A percentile compares a stretch with the other conserved stretches of the same genome.
These are phyloP conservation scores for Drosophila meridiana DNA, from an alignment of 2,888 invertebrate species.

Conservation along the genomic window DNA sequence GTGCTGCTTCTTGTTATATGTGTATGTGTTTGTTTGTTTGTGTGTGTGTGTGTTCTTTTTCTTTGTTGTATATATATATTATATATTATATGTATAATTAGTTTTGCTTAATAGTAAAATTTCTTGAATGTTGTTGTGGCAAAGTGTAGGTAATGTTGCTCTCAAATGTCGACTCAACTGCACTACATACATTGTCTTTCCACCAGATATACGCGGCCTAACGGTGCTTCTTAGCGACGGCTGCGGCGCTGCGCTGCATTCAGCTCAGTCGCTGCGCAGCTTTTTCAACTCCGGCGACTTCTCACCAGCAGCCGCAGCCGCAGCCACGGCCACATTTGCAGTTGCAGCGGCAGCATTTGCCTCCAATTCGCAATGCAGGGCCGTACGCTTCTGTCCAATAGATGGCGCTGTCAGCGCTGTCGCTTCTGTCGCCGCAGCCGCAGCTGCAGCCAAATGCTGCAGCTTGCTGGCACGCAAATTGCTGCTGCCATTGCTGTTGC, in stretches of 20 bases:
- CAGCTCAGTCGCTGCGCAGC: slow-evolving; percentile 83
- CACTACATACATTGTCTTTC: slow-evolving; percentile 80
- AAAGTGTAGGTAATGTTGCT: slow-evolving; percentile 81
- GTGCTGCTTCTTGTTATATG: slow-evolving; percentile 61
- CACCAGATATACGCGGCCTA: slow-evolving; percentile 68
- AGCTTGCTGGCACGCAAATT: slow-evolving; percentile 65
- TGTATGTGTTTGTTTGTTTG: slow-evolving; percentile 21
- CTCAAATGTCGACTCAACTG: slow-evolving; percentile 67
- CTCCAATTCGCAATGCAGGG: slow-evolving; percentile 69
- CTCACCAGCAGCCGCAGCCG: slow-evolving; percentile 65
- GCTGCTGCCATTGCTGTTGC: slow-evolving; percentile 68
- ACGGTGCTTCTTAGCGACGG: slow-evolving; percentile 9
- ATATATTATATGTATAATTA: slow-evolving; percentile 80
- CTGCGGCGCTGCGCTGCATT: slow-evolving; percentile 7
- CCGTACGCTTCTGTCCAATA: slow-evolving; percentile 73
- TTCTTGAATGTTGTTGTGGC: slow-evolving; percentile 81
- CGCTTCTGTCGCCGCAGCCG: slow-evolving; percentile 44
- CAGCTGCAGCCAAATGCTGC: slow-evolving; percentile 59
- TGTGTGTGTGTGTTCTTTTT: slow-evolving; percentile 10
- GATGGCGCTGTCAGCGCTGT: slow-evolving; percentile 45
- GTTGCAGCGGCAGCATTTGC: slow-evolving; percentile 60
- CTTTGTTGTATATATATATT: slow-evolving; percentile 69
- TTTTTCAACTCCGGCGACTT: slow-evolving; percentile 84
- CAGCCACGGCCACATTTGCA: slow-evolving; percentile 24
- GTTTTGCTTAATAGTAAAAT: slow-evolving; percentile 77